These are phyloP conservation scores for Typhlomys cinereus DNA, from an alignment of 2,113 vertebrate genomes.

Conservation along the genomic window DNA sequence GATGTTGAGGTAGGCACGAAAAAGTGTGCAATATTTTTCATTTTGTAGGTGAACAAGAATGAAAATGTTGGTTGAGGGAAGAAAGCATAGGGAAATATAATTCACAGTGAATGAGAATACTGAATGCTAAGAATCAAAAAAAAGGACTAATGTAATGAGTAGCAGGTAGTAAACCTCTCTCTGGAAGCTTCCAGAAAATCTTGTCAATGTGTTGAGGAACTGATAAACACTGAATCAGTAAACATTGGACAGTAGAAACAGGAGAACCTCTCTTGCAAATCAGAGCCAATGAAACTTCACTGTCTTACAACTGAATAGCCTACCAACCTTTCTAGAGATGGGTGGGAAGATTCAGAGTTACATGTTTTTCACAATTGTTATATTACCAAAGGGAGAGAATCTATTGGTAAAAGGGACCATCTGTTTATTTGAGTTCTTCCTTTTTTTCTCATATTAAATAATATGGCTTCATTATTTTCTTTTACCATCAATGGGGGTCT, in stretches of 20 bases:
- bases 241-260: not conserved
- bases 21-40: not conserved
- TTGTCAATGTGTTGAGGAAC: not conserved
- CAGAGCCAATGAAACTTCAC: not conserved
- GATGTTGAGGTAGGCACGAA: not conserved
- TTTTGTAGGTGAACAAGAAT: not conserved
- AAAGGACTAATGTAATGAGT: not conserved
- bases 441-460: not conserved
- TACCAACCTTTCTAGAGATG: not conserved
- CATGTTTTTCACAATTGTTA: not conserved
- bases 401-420: not conserved
- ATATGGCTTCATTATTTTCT: not conserved
- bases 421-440: not conserved
- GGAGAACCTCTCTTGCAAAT: not conserved
- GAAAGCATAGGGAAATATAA: rapidly evolving
- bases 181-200: not conserved
- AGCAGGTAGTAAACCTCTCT: not conserved
- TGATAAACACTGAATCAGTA: not conserved
- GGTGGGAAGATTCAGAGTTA: not conserved
- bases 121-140: not conserved
- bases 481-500: not conserved
- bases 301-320: not conserved
- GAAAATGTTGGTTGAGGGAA: not conserved
- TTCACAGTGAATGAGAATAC: not conserved
- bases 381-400: not conserved